phyloP scores from a whole-genome alignment of 2,888 invertebrate species.

The Oligia strigilis region DNA sequence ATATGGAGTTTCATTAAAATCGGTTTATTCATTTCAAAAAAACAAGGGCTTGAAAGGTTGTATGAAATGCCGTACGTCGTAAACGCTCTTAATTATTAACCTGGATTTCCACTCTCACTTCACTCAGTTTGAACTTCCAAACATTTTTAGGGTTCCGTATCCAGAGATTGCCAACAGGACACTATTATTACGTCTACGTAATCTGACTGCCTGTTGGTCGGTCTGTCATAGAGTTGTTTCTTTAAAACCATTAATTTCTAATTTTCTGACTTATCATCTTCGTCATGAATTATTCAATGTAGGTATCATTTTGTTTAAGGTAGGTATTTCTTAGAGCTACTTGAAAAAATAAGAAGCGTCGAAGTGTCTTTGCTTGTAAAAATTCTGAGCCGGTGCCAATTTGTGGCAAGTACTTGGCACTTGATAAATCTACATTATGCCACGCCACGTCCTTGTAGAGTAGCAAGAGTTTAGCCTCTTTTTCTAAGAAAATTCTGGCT shows the following conservation, averaged over 20 bases:
- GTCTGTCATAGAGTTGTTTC: background rate
- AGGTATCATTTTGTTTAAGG: background rate
- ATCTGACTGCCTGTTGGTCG: no score
- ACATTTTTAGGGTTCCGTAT: background rate
- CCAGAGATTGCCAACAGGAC: no score
- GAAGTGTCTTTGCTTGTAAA: constrained; percentile 50
- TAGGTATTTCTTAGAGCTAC: constrained; percentile 2
- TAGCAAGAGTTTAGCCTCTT: constrained; percentile 30
- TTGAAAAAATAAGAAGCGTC: constrained; percentile 40
- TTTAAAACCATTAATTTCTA: background rate
- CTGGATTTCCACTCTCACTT: no score
- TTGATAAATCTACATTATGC: constrained; percentile 65
- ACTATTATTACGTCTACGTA: background rate
- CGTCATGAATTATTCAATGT: background rate
- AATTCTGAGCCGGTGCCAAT: constrained; percentile 61
- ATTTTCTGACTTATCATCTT: background rate
- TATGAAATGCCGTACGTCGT: no score
- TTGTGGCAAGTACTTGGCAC: constrained; percentile 58
- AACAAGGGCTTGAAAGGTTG: no score
- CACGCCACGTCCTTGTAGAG: constrained; percentile 44
- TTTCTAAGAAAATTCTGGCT: constrained; percentile 21
- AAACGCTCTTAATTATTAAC: background rate
- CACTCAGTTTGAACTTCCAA: background rate
- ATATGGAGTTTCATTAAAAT: no score
- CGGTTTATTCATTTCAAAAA: no score